These are phyloP conservation scores for Pachypanchax playfairii DNA, from an alignment of 2,113 vertebrate species.

Conservation along the genomic window DNA sequence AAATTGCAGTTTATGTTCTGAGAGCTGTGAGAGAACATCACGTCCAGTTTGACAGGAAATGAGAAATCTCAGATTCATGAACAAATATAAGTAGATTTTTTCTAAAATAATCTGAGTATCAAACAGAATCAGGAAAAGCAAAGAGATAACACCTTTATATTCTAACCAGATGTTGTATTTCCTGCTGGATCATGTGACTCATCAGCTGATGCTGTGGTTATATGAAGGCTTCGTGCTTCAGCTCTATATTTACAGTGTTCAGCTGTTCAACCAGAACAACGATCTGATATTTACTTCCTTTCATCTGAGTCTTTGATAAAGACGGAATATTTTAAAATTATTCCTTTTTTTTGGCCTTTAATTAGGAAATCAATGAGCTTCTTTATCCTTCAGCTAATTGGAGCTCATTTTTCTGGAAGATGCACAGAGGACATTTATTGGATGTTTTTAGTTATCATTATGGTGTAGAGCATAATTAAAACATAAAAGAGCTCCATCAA, in stretches of 20 bases:
- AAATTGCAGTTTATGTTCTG: background rate
- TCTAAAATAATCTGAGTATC: too few species aligned
- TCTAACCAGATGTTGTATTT: too few species aligned
- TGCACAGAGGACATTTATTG: background rate
- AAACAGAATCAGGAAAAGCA: too few species aligned
- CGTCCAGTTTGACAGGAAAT: background rate
- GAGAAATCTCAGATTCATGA: background rate
- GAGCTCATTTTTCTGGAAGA: background rate
- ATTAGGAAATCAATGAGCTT: background rate
- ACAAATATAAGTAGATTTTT: background rate
- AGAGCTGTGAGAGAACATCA: background rate
- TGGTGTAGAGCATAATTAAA: background rate
- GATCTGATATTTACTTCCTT: too few species aligned
- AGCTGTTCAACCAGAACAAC: too few species aligned
- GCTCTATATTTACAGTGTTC: too few species aligned
- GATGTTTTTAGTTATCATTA: background rate
- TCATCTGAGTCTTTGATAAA: background rate
- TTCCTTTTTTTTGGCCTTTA: background rate
- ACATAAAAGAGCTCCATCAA: background rate
- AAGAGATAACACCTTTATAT: too few species aligned
- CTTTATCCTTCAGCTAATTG: background rate
- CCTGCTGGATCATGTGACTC: too few species aligned
- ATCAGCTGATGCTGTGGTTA: too few species aligned
- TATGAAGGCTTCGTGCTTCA: too few species aligned
- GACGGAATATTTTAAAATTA: background rate